phyloP scores from a whole-genome alignment of 1,140 invertebrate species.

The Caligus rogercresseyi region DNA sequence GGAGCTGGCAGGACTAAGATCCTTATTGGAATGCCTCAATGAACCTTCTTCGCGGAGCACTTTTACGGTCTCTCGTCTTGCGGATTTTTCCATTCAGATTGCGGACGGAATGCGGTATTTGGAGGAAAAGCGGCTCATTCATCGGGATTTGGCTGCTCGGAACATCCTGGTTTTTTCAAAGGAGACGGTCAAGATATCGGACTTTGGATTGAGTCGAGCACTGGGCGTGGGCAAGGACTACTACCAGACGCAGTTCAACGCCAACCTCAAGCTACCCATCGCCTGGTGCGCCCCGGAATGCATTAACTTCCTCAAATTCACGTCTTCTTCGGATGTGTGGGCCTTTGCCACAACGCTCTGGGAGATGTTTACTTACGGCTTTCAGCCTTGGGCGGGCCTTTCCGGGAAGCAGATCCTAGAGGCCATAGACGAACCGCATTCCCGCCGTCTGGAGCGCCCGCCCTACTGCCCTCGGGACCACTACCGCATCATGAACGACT shows the following conservation, averaged over 20 bases:
- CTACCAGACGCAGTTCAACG: conserved; percentile 95
- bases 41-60: conserved; percentile 67
- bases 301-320: conserved; percentile 87
- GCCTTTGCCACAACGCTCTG: conserved; percentile 93
- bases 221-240: conserved; percentile 96
- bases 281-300: conserved; percentile 85
- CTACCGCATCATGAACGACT: conserved; percentile 78
- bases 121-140: conserved; percentile 80
- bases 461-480: conserved; percentile 87
- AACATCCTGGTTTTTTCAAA: conserved; percentile 92
- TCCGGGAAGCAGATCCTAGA: conserved; percentile 89
- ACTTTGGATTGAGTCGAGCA: conserved; percentile 85
- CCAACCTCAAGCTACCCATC: conserved; percentile 64
- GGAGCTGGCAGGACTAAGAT: conserved; percentile 81
- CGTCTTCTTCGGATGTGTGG: conserved; percentile 91
- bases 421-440: conserved; percentile 78
- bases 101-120: conserved; percentile 91
- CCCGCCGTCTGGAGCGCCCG: conserved; percentile 65
- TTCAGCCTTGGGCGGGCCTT: conserved; percentile 88
- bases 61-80: conserved; percentile 71
- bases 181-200: conserved; percentile 92
- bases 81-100: conserved; percentile 81
- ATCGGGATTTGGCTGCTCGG: conserved; percentile 78
- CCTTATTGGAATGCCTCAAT: conserved; percentile 78
- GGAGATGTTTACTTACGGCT: conserved; percentile 98